phyloP scores from a whole-genome alignment of 1,140 invertebrate species.

The Trichonephila clavata region DNA sequence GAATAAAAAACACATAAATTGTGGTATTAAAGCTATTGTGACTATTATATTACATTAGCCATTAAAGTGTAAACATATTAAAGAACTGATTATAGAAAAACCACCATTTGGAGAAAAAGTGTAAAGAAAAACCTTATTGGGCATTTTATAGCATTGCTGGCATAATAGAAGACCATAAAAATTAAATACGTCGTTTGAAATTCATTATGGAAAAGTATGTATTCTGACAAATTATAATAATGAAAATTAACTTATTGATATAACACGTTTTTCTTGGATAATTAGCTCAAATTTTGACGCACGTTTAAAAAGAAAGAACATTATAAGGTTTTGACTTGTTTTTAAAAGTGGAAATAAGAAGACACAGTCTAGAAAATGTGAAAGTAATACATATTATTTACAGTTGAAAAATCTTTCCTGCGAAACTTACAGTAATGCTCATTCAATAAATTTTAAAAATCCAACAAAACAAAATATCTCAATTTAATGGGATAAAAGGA shows the following conservation, averaged over 20 bases:
- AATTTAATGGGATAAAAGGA: no score
- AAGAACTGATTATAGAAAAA: slow-evolving; percentile 14
- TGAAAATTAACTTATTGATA: background rate
- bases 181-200: slow-evolving; percentile 18
- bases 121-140: background rate
- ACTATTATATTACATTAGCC: background rate
- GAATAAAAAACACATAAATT: background rate
- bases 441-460: no score
- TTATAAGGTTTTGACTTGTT: background rate
- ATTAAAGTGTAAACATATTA: slow-evolving; percentile 16
- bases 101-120: background rate
- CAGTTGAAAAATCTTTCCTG: no score
- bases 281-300: background rate
- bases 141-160: slow-evolving; percentile 22
- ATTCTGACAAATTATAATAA: slow-evolving; percentile 45
- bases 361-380: no score
- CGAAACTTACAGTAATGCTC: no score
- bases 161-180: background rate
- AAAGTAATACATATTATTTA: no score
- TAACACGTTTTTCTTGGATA: background rate
- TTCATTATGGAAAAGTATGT: slow-evolving; percentile 11
- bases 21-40: slow-evolving; percentile 40
- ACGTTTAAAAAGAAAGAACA: no score
- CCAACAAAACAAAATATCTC: no score
- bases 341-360: background rate